These are phyloP conservation scores for Rhinoraja longicauda DNA, from an alignment of 2,797 vertebrate species.

Conservation along the genomic window DNA sequence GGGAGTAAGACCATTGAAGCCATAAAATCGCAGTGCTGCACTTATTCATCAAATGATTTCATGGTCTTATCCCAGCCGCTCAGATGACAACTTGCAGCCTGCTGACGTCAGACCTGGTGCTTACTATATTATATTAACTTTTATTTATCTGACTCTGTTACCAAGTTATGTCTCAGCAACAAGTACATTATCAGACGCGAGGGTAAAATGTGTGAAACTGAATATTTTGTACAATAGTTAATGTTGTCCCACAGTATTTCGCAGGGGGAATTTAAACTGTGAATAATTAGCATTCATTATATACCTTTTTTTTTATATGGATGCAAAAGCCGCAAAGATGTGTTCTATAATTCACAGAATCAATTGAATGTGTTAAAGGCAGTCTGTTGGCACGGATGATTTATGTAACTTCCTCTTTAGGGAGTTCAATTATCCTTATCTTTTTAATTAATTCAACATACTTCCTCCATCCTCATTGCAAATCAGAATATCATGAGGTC, in stretches of 20 bases:
- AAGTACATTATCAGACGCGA: not conserved
- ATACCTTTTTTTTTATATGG: not conserved
- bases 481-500: not conserved
- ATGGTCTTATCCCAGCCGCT: not conserved
- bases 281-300: not conserved
- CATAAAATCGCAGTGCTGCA: not conserved
- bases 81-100: not conserved
- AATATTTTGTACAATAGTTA: not conserved
- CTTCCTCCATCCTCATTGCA: not conserved
- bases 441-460: not conserved
- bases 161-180: not conserved
- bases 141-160: not conserved
- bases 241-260: not conserved
- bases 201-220: not conserved
- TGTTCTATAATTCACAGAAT: not conserved
- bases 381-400: not conserved
- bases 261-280: not conserved
- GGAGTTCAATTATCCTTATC: not conserved
- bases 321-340: not conserved
- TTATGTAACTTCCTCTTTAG: not conserved
- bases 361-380: slow-evolving; percentile 8
- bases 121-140: not conserved
- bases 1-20: not conserved
- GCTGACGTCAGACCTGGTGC: not conserved
- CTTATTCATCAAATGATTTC: not conserved